These are phyloP conservation scores for Bujurquina vittata DNA, from an alignment of 2,113 vertebrate species.

Conservation along the genomic window DNA sequence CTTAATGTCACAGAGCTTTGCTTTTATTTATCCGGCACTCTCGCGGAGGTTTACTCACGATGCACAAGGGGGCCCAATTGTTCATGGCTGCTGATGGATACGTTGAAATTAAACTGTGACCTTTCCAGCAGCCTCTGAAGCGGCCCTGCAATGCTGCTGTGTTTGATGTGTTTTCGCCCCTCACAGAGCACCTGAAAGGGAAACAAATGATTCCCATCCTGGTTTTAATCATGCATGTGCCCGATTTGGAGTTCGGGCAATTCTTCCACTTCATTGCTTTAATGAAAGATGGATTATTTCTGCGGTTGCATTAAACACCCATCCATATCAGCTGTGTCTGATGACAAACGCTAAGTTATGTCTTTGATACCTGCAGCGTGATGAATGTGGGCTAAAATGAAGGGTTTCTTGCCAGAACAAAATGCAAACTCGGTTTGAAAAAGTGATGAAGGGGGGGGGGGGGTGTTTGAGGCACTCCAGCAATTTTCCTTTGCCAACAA, in stretches of 20 bases:
- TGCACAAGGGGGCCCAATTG: neutral
- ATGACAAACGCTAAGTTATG: slow-evolving; percentile 18
- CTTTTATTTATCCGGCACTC: neutral
- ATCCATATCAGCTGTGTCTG: slow-evolving; percentile 41
- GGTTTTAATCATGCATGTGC: slow-evolving; percentile 52
- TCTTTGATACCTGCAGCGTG: slow-evolving; percentile 23
- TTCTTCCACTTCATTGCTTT: slow-evolving; percentile 64
- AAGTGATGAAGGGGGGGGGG: slow-evolving; percentile 27
- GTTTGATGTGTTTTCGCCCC: slow-evolving; percentile 7
- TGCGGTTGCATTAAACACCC: slow-evolving; percentile 50
- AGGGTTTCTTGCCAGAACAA: slow-evolving; percentile 36
- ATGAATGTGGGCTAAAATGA: slow-evolving; percentile 37
- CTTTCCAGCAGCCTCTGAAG: slow-evolving; percentile 15
- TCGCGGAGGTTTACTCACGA: neutral
- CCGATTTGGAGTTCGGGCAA: slow-evolving; percentile 43
- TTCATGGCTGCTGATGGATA: slow-evolving; percentile 3
- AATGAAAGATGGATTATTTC: slow-evolving; percentile 73
- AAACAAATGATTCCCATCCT: slow-evolving; percentile 45
- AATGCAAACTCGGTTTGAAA: slow-evolving; percentile 35
- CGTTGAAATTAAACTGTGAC: slow-evolving; percentile 8
- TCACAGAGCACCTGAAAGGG: slow-evolving; percentile 30
- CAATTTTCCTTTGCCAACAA: slow-evolving; percentile 28
- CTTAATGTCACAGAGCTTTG: neutral
- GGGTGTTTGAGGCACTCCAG: slow-evolving; percentile 6
- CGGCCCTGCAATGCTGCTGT: neutral